Base-by-base conservation (phyloP, 1,140 invertebrate genomes). In the Coelopa frigida region DNA sequence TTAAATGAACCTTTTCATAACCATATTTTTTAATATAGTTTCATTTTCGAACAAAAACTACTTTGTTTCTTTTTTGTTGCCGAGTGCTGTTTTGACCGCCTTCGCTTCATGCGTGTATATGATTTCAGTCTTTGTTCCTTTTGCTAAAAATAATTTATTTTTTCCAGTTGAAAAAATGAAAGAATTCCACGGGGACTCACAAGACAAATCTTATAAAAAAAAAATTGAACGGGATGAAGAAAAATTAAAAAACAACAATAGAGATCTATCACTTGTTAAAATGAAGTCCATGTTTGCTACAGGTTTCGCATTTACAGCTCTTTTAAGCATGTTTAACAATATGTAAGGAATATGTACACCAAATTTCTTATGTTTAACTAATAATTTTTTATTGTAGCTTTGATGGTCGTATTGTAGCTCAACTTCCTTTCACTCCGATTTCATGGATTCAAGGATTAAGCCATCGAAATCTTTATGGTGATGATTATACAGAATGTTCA, bases 221-320 rank as follows among this genome's bases (percentile, higher is more conserved):
- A 98, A 98, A 75, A 87, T 99, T 68, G 95, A 97, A 73, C 72
- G 94, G 22, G 94, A 99, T 74, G 97, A 99, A 73, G 97, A 99
- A 73, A 85, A 89, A 57, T 71, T 99, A 31, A 99, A 99, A 71
- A 94, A 92, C 61, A 97, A 97, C 57, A 99, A 97, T 65, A 76
- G 95, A 54, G 97, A 99, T 75, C 75, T 99, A 35, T 97, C 93
- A 4, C 76, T 99, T 58, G 94, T 98, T 0, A 98, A 99, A 75
- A 99, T 99, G 96, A 99, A 99, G 70, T 99, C 95, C 1, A 99
- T 99, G 96, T 94, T 99, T 79, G 95, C 94, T 14, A 99, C 98
- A 71, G 95, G 94, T 49, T 89, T 90, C 73, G 87, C 94, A 11
- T 99, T 99, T 67, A 99, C 96, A 41, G 94, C 95, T 26, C 72